Evolutionary conservation across 2,113 vertebrate species (phyloP), one percentile per base, ranked within the genome.

Genomic region (Microcebus ravelobensis): DNA sequence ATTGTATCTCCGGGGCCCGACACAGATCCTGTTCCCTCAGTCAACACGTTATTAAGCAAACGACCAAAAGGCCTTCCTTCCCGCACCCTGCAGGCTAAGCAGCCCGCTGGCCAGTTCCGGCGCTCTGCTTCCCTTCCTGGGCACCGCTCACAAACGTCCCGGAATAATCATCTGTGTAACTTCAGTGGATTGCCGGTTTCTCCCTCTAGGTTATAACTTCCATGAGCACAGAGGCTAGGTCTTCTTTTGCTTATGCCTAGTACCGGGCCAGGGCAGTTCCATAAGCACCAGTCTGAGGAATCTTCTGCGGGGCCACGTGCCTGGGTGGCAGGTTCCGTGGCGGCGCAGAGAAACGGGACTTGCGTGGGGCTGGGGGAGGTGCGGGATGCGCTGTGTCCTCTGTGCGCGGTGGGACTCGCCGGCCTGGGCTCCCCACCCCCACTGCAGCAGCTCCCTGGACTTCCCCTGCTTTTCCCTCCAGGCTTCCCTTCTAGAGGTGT

Each of bases 371-470:
- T 0, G 4, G 4, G 1, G 29, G 42, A n/a, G 27, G 15, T 36
- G 14, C 20, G 31, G 39, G 14, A 23, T 21, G 17, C 0, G 1
- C 12, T 11, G 34, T 42, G 13, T 61, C 25, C 7, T 25, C 68
- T 13, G 0, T 5, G 0, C 0, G 21, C 9, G 14, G 36, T 1
- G 1, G 8, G 12, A 4, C 10, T 3, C 1, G 29, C 36, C 7
- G 25, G 29, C 73, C 10, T 34, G 0, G 18, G 6, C 68, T 21
- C 45, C 68, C 5, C 48, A 10, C 39, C 68, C 2, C 45, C 45
- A 8, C 45, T 0, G 31, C 1, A 3, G 39, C 50, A 5, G 59
- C 50, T 70, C 6, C 76, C 70, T 70, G 20, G 29, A 21, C 29
- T 20, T 21, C 13, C 55, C 34, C 29, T 14, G 68, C 39, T 42